Evolutionary conservation across 2,797 vertebrate genomes (phyloP), one percentile per base, ranked within the genome.

Genomic region (Dendrocincla tyrannina): DNA sequence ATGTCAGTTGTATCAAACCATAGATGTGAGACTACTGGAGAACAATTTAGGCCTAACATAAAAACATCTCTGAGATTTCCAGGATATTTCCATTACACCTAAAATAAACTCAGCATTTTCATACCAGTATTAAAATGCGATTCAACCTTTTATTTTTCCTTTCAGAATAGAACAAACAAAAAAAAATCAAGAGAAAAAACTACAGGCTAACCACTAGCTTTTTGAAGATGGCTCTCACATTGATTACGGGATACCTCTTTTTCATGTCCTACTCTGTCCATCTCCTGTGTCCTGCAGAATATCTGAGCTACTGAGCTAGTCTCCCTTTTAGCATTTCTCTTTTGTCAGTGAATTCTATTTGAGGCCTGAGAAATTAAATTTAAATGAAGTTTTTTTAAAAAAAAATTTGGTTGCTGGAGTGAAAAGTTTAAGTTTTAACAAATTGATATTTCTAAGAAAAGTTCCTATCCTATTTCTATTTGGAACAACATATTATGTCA

Each of bases 381-480:
- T 66, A 64, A 63, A 39, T 13, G 0, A 53, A n/a, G 4, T 4
- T 93, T 84, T 42, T 19, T 79, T 17, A 17, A 88, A 92, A 53
- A 19, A 82, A 15, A 1, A 0, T 6, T 55, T 41, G 6, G 1
- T 6, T 74, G 7, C 56, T 74, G 19, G 7, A 66, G 11, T 23
- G 9, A 70, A 73, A 66, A 79, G 4, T 52, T 67, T 70, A 20
- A 33, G 5, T 13, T 74, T 87, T 41, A 56, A 2, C 9, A 70
- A 93, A 77, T 59, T 63, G 17, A 46, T 17, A 17, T 83, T 95
- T 93, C 83, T 49, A 74, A 47, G 13, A 55, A 60, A 78, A 66
- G 7, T 15, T 67, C 18, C 15, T 44, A 27, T 19, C 5, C 1
- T 84, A 2, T 50, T 85, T 95, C 33, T 83, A n/a, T 19, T 76